Percentiles rank a stretch among this genome's conserved stretches.
These are phyloP conservation scores for Paguma larvata DNA, from an alignment of 2,797 vertebrate genomes.

Conservation along the genomic window DNA sequence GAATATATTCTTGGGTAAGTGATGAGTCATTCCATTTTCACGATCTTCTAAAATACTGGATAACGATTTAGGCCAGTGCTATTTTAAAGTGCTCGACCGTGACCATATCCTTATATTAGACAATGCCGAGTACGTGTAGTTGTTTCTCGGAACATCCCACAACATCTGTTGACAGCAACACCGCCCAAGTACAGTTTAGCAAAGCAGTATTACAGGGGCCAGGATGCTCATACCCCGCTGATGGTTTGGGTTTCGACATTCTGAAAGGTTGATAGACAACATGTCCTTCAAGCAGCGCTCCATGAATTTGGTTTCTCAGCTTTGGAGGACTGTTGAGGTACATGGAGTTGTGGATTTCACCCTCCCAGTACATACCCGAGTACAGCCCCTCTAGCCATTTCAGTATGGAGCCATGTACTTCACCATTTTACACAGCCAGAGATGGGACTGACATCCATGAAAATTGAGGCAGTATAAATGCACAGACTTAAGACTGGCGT, in stretches of 20 bases:
- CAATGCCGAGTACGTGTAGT: neutral
- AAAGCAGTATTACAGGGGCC: neutral
- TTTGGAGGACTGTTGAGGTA: neutral
- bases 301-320: neutral
- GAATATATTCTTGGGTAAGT: slow-evolving; percentile 95
- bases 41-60: neutral
- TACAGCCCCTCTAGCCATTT: neutral
- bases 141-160: neutral
- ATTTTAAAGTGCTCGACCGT: fast-evolving
- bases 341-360: neutral
- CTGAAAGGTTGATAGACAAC: neutral
- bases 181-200: neutral
- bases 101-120: neutral
- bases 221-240: neutral
- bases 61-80: neutral
- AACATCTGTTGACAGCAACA: neutral
- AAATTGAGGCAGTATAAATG: neutral
- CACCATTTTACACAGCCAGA: neutral
- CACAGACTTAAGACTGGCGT: neutral
- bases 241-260: neutral
- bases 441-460: neutral
- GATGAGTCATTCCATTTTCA: neutral
- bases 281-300: neutral
- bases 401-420: fast-evolving
- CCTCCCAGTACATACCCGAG: neutral